Evolutionary conservation across 2,888 invertebrate species (phyloP), one percentile per base, ranked within the genome.

Genomic region (Bombylius discolor): DNA sequence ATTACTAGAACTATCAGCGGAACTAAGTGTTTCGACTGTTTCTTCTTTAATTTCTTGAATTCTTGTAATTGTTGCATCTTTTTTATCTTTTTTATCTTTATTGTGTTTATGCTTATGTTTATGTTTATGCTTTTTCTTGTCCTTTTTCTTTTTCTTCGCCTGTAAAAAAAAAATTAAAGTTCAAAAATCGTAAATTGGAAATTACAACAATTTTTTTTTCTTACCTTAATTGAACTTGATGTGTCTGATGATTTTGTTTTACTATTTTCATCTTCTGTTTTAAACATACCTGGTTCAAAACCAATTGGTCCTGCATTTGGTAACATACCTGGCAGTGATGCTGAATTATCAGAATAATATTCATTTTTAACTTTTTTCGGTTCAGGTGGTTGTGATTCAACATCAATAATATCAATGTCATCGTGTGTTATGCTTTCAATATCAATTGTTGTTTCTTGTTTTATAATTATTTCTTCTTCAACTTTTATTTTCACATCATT

Each of bases 51-150:
- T 57, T 23, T 23, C 23, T 61, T 71, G 69, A 48, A 73, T 60
- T 7, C 73, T 66, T 5, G 68, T 67, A 14, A 73, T 68, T 39
- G 64, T 69, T 9, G 72, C 70, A 64, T 74, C 71, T 47, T 67
- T 68, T 61, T 70, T 70, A 12, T 79, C 79, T 56, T 77, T 75
- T 55, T 73, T 72, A 39, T 71, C 72, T 62, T 75, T 77, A 42
- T 45, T 82, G 80, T 66, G 89, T 64, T 89, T 91, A 68, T 92
- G 89, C 67, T 91, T 92, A 67, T 93, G 91, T 70, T 92, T 93
- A 70, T 94, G 91, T 69, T 93, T 94, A 73, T 92, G 83, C 66
- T 85, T 86, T 65, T 87, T 83, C 64, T 88, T 87, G 50, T 86
- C 84, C 65, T 87, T 86, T 69, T 86, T 85, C 73, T 85, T 84